Evolutionary conservation across 2,888 invertebrate species (phyloP).

Genomic region (Pseudococcus viburni): DNA sequence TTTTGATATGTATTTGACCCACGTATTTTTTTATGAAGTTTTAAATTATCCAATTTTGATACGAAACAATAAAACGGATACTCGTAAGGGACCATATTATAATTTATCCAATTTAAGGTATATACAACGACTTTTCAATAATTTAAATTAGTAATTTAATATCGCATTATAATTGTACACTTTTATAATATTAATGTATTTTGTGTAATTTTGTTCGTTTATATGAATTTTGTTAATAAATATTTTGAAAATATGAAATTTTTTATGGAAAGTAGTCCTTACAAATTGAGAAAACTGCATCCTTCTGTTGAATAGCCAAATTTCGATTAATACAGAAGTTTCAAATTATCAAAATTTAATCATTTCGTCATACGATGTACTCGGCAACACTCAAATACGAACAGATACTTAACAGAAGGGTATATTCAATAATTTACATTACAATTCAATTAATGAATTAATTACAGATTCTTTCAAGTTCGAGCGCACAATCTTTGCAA

Average conservation of each 20-base stretch:
- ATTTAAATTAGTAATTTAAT: not conserved
- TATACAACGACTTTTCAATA: constrained; percentile 22
- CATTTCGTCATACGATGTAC: too few species aligned
- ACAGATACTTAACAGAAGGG: not conserved
- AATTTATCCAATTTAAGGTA: not conserved
- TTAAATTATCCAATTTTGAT: not conserved
- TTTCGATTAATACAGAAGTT: not conserved
- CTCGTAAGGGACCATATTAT: not conserved
- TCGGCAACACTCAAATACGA: not conserved
- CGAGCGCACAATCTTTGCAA: not conserved
- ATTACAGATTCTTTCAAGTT: not conserved
- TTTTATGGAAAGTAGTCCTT: not conserved
- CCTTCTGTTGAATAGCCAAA: not conserved
- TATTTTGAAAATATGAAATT: constrained; percentile 17
- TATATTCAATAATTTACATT: not conserved
- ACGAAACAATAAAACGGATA: constrained; percentile 8
- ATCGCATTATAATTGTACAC: not conserved
- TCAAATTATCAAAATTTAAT: too few species aligned
- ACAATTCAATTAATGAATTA: not conserved
- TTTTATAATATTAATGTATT: not conserved
- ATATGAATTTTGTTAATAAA: constrained; percentile 45
- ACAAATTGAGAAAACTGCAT: not conserved
- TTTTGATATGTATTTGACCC: not conserved
- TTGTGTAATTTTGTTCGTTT: constrained; percentile 45
- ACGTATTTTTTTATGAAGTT: constrained; percentile 16